Conservation (phyloP, 2,113 vertebrate species). For the Microcebus tavaratra region DNA sequence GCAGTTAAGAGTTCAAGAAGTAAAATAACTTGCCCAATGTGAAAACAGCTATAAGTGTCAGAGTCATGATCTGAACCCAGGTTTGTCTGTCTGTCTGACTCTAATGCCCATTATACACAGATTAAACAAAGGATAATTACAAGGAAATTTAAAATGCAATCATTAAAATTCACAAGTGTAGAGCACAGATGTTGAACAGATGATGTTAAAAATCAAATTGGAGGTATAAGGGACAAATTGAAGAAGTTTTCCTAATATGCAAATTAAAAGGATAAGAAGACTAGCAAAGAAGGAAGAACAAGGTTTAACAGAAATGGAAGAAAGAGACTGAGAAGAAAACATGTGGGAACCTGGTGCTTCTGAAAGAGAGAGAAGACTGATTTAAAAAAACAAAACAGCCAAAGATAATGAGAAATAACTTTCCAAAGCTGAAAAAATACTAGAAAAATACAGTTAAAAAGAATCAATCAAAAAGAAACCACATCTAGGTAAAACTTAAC, state of each 20-base stretch:
- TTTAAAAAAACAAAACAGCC: background rate
- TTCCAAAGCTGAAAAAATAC: background rate
- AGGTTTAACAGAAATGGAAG: background rate
- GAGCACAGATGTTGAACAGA: background rate
- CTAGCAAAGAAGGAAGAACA: no score
- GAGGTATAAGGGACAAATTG: background rate
- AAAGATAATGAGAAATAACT: background rate
- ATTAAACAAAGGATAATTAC: background rate
- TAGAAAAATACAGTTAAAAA: background rate
- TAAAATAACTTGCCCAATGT: background rate
- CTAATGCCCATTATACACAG: background rate
- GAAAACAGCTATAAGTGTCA: background rate
- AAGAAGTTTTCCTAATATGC: background rate
- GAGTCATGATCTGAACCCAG: background rate
- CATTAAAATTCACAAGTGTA: background rate
- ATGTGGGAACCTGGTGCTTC: no score
- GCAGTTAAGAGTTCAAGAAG: background rate
- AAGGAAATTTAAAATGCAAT: background rate
- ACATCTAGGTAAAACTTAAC: background rate
- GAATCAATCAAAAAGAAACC: background rate
- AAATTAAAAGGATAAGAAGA: background rate
- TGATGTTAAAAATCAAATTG: background rate
- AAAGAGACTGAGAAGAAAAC: background rate
- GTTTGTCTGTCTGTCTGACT: background rate
- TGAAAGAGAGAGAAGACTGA: background rate